Conservation (phyloP, 1,140 invertebrate genomes). For the Calephelis virginiensis region DNA sequence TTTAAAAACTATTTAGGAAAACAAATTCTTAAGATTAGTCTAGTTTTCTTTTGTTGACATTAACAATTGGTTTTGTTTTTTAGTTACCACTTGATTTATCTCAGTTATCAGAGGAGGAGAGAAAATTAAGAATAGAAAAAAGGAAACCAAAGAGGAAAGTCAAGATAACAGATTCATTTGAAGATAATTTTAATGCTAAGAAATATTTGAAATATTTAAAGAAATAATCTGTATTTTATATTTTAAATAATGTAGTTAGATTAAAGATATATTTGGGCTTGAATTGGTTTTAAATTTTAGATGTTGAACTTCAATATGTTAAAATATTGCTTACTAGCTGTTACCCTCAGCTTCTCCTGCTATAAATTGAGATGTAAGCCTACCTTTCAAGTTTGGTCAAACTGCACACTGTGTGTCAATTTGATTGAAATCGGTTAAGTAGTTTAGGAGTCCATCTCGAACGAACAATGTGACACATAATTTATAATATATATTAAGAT, state of each 20-base stretch:
- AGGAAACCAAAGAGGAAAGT: conserved; percentile 88
- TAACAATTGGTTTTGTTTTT: neutral
- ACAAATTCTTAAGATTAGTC: neutral
- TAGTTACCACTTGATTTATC: conserved; percentile 86
- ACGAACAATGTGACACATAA: too few relatives aligned
- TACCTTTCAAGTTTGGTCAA: too few relatives aligned
- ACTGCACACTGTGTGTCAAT: too few relatives aligned
- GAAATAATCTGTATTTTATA: conserved; percentile 55
- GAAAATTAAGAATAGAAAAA: conserved; percentile 81
- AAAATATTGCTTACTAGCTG: too few relatives aligned
- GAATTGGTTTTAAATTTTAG: neutral
- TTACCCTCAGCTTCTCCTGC: too few relatives aligned
- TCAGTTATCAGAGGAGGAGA: conserved; percentile 84
- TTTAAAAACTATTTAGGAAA: neutral
- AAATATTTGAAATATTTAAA: conserved; percentile 88
- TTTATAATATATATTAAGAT: too few relatives aligned
- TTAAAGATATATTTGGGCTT: neutral
- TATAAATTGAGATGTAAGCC: too few relatives aligned
- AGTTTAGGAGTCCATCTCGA: too few relatives aligned
- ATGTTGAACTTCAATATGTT: too few relatives aligned
- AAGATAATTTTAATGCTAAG: conserved; percentile 87
- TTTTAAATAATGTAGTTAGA: conserved; percentile 6
- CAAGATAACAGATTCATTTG: conserved; percentile 85
- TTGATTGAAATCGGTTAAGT: too few relatives aligned
- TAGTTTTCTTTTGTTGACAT: neutral